These are phyloP conservation scores for Pao palembangensis DNA, from an alignment of 2,113 vertebrate species.

Conservation along the genomic window DNA sequence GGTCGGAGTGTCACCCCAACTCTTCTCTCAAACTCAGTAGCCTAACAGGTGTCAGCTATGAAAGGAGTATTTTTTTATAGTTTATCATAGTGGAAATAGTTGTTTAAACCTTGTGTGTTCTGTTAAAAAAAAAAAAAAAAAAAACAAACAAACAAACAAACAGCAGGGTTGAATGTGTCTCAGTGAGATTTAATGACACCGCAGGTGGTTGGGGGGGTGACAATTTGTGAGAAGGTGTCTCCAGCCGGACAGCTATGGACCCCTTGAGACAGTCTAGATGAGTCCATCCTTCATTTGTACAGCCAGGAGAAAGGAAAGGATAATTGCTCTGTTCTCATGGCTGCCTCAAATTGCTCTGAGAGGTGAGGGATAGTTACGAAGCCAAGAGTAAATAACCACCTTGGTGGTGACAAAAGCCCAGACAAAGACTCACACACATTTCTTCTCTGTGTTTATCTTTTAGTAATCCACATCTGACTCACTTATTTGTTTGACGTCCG, in stretches of 20 bases:
- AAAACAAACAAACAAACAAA: neutral
- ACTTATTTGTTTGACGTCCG: constrained; percentile 2
- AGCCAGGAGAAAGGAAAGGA: constrained; percentile 57
- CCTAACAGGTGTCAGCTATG: no score
- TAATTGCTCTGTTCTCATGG: constrained; percentile 70
- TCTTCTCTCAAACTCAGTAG: no score
- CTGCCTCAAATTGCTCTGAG: constrained; percentile 66
- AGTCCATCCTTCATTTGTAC: constrained; percentile 71
- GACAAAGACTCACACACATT: constrained; percentile 12
- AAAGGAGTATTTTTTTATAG: no score
- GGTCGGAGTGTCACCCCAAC: no score
- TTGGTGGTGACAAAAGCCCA: constrained; percentile 38
- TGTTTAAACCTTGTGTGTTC: neutral
- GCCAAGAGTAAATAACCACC: constrained; percentile 59
- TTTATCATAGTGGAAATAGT: no score
- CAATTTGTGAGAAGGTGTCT: constrained; percentile 62
- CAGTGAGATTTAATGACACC: constrained; percentile 51
- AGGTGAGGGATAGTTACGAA: constrained; percentile 62
- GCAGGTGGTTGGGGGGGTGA: constrained; percentile 46
- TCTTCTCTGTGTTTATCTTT: constrained; percentile 16
- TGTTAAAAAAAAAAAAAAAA: no score
- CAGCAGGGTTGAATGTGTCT: constrained; percentile 14
- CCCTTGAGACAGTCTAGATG: constrained; percentile 64
- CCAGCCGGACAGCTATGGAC: constrained; percentile 50
- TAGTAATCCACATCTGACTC: constrained; percentile 1